Conservation (phyloP, 2,888 invertebrate genomes). For the Ypsolopha scabrella region DNA sequence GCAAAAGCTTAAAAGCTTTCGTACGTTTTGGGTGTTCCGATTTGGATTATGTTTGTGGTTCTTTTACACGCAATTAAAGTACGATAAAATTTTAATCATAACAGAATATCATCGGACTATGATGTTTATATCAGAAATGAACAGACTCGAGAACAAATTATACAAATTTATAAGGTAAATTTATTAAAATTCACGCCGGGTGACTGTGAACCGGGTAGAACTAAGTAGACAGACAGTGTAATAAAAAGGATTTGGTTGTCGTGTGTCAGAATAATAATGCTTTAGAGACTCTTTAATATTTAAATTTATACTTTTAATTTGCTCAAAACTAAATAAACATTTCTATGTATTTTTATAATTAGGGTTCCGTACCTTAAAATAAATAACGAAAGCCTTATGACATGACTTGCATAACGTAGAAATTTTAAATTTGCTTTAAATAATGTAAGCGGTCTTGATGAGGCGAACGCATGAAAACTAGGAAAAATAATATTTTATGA, state of each 20-base stretch:
- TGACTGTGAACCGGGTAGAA: conserved; percentile 22
- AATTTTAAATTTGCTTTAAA: too few relatives aligned
- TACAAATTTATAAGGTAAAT: conserved; percentile 24
- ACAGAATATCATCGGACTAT: conserved; percentile 27
- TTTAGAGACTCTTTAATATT: conserved; percentile 31
- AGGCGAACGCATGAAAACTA: too few relatives aligned
- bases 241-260: conserved; percentile 48
- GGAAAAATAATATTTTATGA: too few relatives aligned
- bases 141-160: conserved; percentile 13
- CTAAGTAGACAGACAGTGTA: conserved; percentile 24
- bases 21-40: conserved; percentile 16
- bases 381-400: too few relatives aligned
- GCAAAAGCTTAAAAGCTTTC: background rate
- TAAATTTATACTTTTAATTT: conserved; percentile 56
- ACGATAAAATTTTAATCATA: conserved; percentile 29
- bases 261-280: conserved; percentile 33
- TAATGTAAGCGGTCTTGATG: too few relatives aligned
- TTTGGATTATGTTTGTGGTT: conserved; percentile 10
- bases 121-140: conserved; percentile 23
- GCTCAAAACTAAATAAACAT: conserved; percentile 51
- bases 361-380: conserved; percentile 24
- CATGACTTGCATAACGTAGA: too few relatives aligned
- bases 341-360: conserved; percentile 29
- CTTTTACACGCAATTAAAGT: conserved; percentile 24
- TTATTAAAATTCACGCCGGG: conserved; percentile 51